These are phyloP conservation scores for Lampris megalopsis DNA, from an alignment of 2,113 vertebrate genomes.

Conservation along the genomic window DNA sequence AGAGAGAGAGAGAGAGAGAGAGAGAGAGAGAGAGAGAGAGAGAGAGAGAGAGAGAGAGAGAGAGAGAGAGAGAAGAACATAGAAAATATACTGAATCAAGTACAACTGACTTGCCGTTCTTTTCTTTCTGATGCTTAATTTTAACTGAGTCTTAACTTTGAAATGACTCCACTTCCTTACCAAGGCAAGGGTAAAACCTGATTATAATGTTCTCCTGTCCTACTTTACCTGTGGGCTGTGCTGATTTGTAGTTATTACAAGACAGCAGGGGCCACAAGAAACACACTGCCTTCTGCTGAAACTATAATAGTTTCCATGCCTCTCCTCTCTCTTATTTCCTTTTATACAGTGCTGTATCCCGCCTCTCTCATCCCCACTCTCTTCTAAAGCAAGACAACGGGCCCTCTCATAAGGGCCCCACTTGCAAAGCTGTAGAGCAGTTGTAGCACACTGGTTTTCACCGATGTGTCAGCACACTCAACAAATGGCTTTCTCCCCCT, in stretches of 20 bases:
- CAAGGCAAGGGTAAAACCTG: background rate
- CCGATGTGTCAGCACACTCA: background rate
- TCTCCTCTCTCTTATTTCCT: constrained; percentile 1
- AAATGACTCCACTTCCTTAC: background rate
- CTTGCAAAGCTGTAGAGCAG: constrained; percentile 41
- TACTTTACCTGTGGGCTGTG: background rate
- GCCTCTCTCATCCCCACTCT: constrained; percentile 12
- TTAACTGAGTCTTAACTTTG: background rate
- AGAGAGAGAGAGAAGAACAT: too few species aligned
- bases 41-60: too few species aligned
- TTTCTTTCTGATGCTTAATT: background rate
- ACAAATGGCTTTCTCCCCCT: constrained; percentile 2
- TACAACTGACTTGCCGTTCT: too few species aligned
- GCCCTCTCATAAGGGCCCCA: constrained; percentile 30
- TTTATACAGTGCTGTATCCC: constrained; percentile 4
- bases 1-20: too few species aligned
- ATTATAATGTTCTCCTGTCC: background rate
- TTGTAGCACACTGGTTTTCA: constrained; percentile 25
- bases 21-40: too few species aligned
- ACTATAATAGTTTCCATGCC: constrained; percentile 6
- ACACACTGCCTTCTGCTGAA: constrained; percentile 66
- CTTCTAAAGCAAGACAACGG: constrained; percentile 47
- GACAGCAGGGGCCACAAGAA: constrained; percentile 16
- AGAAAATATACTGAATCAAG: too few species aligned
- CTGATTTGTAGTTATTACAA: background rate